These are phyloP conservation scores for Lethrus apterus DNA, from an alignment of 1,140 invertebrate genomes.

Conservation along the genomic window DNA sequence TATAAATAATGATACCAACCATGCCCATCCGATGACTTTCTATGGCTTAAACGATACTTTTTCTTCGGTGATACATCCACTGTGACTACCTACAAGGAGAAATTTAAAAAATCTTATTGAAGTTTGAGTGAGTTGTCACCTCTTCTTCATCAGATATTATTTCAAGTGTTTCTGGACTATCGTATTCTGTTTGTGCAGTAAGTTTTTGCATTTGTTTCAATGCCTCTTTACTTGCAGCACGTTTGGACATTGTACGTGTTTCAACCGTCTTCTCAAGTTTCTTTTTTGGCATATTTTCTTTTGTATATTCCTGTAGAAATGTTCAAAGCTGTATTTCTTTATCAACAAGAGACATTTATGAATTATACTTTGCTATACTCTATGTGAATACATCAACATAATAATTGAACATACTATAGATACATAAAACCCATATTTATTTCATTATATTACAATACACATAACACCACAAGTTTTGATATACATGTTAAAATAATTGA, in stretches of 20 bases:
- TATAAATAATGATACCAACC: slow-evolving; percentile 20
- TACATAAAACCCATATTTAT: neutral
- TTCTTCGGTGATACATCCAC: slow-evolving; percentile 28
- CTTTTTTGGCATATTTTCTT: slow-evolving; percentile 19
- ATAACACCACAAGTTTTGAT: neutral
- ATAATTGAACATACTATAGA: neutral
- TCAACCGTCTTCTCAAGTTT: slow-evolving; percentile 11
- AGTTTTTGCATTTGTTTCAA: slow-evolving; percentile 34
- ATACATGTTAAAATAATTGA: neutral
- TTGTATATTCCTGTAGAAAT: neutral
- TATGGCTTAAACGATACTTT: slow-evolving; percentile 34
- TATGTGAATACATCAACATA: neutral
- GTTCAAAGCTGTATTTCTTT: neutral
- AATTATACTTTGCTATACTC: neutral
- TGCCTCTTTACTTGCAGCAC: slow-evolving; percentile 37
- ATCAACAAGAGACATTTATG: neutral
- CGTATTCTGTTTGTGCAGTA: slow-evolving; percentile 9
- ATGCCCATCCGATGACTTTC: slow-evolving; percentile 37
- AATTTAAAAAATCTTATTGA: neutral
- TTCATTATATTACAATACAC: neutral
- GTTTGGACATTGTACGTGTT: slow-evolving; percentile 26
- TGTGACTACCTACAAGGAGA: slow-evolving; percentile 8
- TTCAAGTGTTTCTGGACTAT: slow-evolving; percentile 26
- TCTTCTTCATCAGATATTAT: slow-evolving; percentile 32
- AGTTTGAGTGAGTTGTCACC: slow-evolving; percentile 16